Base-by-base conservation (phyloP, 2,888 invertebrate genomes). In the Dermolepida albohirtum region DNA sequence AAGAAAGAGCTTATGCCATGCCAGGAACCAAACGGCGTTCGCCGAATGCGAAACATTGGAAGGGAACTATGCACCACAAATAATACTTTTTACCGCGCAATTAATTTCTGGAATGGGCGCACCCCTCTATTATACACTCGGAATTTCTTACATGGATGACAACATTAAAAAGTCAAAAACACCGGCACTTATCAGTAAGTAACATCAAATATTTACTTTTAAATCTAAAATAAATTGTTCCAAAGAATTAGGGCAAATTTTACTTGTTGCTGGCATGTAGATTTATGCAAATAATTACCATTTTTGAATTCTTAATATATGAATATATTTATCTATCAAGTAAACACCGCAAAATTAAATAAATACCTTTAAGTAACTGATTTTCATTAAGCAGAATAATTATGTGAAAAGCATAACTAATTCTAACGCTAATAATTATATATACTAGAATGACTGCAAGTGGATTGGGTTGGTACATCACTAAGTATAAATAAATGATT, bases 121-220 rank as follows among this genome's bases (percentile, higher is more conserved):
- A 40, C 88, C 89, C 0, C 81, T 91, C 0, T 91, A 89, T 77
- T 90, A 89, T 75, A 89, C 90, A 0, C 83, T 92, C 11, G 91
- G 91, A 2, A 87, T 90, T 0, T 87, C 91, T 1, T 92, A 92
- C 77, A 89, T 92, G 89, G 92, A 92, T 77, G 92, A 92, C 76
- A 92, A 91, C 76, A 89, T 90, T n/a, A 89, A 90, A 75, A 89
- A 89, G 77, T 89, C 90, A 2, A 90, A 90, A 77, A 90, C 91
- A 0, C 90, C 91, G n/a, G 88, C 88, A 1, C 81, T 91, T 44
- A 85, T 91, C 69, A 90, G 91, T 89, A 80, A 86, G 86, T 84
- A 66, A 16, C 6, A 34, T 1, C 34, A 34, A 34, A 34, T 34
- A 34, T 34, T 34, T 34, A 34, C 6, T 34, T 34, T 22, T 27